Evolutionary conservation across 2,113 vertebrate species (phyloP), one percentile per base, ranked within the genome.

Genomic region (Varanus komodoensis): DNA sequence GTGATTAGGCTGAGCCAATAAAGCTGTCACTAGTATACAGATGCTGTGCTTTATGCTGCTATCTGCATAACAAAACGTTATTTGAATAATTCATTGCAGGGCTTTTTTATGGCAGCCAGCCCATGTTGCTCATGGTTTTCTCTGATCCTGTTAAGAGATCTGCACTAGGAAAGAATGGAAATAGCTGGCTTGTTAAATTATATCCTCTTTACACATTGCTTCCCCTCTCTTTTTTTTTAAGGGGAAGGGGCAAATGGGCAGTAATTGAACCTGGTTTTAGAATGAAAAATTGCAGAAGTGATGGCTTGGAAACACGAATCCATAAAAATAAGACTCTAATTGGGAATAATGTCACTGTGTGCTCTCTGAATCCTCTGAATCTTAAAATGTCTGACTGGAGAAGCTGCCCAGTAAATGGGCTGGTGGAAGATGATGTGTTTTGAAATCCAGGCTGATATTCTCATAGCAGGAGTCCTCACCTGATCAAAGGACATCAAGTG

Each of bases 121-220:
- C 91, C 91, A 77, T 0, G 27, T 12, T 29, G 57, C n/a, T 85
- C 29, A 85, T 0, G 87, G 91, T 27, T 91, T 32, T 92, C 12
- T 89, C 19, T 57, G 2, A 68, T 94, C 5, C 27, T 61, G 71
- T 81, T 32, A 87, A 19, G 2, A 29, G 57, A 48, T n/a, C 84
- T 73, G 29, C 90, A 84, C 29, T 8, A 71, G 73, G 74, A 89
- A 86, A 52, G 80, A 91, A 48, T 48, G 91, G 81, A 92, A 94
- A 92, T 93, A 94, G 90, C 93, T 95, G 92, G 89, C n/a, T 93
- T 78, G 44, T 74, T 91, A 81, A 91, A 91, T 61, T 80, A 0
- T 77, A 23, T 92, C 94, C 86, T 85, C 89, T 78, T 89, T 71
- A 92, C 94, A 90, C 88, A 87, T 54, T n/a, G 54, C 71, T 17